Evolutionary conservation across 2,797 vertebrate genomes (phyloP).

Genomic region (Tangara arthus): DNA sequence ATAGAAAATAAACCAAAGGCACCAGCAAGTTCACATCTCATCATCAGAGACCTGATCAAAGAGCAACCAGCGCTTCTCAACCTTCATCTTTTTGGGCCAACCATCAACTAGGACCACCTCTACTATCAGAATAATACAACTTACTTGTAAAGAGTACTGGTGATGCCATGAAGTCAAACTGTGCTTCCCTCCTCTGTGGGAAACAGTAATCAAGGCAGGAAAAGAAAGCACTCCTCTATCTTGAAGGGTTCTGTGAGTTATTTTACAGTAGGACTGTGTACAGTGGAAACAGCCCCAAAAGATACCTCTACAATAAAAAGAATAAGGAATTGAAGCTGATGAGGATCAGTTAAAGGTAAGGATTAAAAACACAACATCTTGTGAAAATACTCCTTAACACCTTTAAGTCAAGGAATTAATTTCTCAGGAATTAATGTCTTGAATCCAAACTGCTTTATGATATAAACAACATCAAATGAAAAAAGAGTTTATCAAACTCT

Average conservation of each 20-base stretch:
- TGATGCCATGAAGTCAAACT: background rate
- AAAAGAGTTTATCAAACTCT: background rate
- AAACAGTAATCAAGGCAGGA: background rate
- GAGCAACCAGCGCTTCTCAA: background rate
- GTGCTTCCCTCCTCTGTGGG: background rate
- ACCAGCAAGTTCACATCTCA: background rate
- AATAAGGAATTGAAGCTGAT: background rate
- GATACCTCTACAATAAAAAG: background rate
- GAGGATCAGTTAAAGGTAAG: background rate
- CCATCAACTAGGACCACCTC: rapidly evolving
- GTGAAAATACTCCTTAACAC: background rate
- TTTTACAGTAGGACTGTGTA: background rate
- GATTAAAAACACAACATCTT: background rate
- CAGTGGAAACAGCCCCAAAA: background rate
- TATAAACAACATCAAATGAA: background rate
- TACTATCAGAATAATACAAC: background rate
- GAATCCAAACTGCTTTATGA: background rate
- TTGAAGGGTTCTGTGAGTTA: background rate
- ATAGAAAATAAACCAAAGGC: background rate
- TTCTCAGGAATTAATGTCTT: background rate
- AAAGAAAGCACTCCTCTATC: background rate
- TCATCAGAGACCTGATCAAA: background rate
- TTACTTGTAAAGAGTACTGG: background rate
- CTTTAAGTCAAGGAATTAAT: background rate
- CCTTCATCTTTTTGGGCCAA: background rate